These are phyloP conservation scores for Anguilla rostrata DNA, from an alignment of 2,113 vertebrate genomes.

Conservation along the genomic window DNA sequence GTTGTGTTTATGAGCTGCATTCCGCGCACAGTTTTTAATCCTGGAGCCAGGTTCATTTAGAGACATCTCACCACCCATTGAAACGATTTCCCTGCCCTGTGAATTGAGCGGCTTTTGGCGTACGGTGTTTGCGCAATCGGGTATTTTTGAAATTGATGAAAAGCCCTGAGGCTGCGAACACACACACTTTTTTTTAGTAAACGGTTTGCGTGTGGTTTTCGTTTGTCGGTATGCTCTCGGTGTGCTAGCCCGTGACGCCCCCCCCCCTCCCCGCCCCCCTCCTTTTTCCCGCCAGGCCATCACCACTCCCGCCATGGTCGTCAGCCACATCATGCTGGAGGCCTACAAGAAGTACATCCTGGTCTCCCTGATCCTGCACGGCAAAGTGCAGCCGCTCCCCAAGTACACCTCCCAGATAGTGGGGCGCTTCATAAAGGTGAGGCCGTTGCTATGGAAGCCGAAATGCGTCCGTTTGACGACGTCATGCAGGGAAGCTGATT, in stretches of 20 bases:
- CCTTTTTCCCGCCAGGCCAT: conserved; percentile 76
- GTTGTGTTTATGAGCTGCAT: too few species aligned
- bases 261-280: too few species aligned
- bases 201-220: too few species aligned
- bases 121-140: too few species aligned
- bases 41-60: not conserved
- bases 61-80: not conserved
- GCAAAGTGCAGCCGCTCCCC: conserved; percentile 94
- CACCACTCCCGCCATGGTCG: conserved; percentile 98
- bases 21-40: too few species aligned
- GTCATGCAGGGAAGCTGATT: too few species aligned
- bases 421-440: conserved; percentile 97
- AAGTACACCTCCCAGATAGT: conserved; percentile 99
- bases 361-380: conserved; percentile 96
- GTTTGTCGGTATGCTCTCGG: too few species aligned
- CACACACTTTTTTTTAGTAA: too few species aligned
- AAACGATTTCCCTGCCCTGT: not conserved
- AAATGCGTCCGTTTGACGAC: too few species aligned
- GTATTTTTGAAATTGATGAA: too few species aligned
- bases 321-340: conserved; percentile 99
- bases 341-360: conserved; percentile 98
- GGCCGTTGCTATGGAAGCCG: conserved; percentile 19
- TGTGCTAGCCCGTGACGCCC: not conserved
- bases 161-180: too few species aligned
- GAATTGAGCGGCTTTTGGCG: too few species aligned